phyloP scores from a whole-genome alignment of 2,797 vertebrate genomes.

The Serranus cabrilla region DNA sequence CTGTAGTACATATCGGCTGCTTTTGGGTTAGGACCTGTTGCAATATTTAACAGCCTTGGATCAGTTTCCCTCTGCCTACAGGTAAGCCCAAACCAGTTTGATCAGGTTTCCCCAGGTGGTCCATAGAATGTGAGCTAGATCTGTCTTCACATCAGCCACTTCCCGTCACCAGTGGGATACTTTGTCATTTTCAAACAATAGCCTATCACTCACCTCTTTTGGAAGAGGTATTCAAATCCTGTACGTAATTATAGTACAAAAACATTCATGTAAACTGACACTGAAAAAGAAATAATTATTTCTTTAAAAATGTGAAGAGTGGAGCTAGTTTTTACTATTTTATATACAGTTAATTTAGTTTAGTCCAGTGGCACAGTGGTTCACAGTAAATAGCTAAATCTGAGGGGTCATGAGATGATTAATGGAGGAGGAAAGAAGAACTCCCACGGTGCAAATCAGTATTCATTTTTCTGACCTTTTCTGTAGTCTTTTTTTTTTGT shows the following conservation, averaged over 20 bases:
- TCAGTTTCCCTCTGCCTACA: conserved; percentile 48
- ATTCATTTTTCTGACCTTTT: not conserved
- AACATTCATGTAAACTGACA: not conserved
- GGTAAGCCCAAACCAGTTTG: conserved; percentile 51
- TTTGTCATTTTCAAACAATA: conserved; percentile 18
- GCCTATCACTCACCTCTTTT: not conserved
- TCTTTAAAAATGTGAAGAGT: too few relatives aligned
- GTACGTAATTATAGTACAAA: not conserved
- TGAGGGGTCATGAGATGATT: too few relatives aligned
- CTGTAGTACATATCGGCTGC: conserved; percentile 22
- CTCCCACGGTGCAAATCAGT: too few relatives aligned
- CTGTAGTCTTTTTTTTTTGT: not conserved
- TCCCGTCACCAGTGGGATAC: not conserved
- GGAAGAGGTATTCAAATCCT: not conserved
- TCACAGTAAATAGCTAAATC: too few relatives aligned
- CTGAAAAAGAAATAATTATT: too few relatives aligned
- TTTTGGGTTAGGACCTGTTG: conserved; percentile 47
- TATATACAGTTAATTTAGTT: too few relatives aligned
- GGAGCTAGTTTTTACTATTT: too few relatives aligned
- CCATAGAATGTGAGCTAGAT: conserved; percentile 25
- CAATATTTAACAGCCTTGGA: conserved; percentile 66
- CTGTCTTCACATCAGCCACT: conserved; percentile 12
- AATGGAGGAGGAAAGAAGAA: too few relatives aligned
- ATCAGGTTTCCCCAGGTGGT: conserved; percentile 58
- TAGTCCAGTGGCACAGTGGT: too few relatives aligned